Base-by-base conservation (phyloP, 2,888 invertebrate species). In the Ptilodon capucinus region DNA sequence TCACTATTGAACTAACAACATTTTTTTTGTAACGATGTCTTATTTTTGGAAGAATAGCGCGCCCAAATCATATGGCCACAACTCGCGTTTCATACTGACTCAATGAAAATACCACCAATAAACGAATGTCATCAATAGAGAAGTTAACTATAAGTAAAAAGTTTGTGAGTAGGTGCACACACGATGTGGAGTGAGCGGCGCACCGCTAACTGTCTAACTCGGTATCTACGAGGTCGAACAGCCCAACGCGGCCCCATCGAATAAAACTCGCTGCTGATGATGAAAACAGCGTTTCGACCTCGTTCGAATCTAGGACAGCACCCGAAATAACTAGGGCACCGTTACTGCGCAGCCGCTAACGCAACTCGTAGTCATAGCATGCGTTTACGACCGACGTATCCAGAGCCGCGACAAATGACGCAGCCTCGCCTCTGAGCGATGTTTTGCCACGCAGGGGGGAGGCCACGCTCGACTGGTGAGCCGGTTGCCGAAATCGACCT, bases 241-340 rank as follows among this genome's bases (percentile, higher is more conserved):
- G 81, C 86, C 87, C 84, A 74, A 49, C 65, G 84, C 63, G 88
- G 87, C 88, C 86, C 85, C 87, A 81, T 82, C 82, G 76, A 79
- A 82, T 80, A 78, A 83, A 84, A 84, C 79, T 74, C 68, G 74
- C 69, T 76, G 74, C 67, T 81, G 81, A 80, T 86, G 85, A 85
- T 87, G 86, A 86, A 86, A 86, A 87, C 85, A 74, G 76, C 81
- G 79, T 79, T 81, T 76, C 74, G 87, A 79, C 89, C 86, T 87
- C 86, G 87, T 81, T 83, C 55, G 65, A 66, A 88, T 84, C 81
- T 89, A 87, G 89, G 85, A 81, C 89, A 78, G 77, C 76, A 86
- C 83, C 90, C 86, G 72, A 89, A 89, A 89, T 88, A 88, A 88
- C 89, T 87, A 84, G 87, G 87, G 74, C 89, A 84, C 80, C 77